phyloP scores from a whole-genome alignment of 2,888 invertebrate species.

The Caenorhabditis uteleia region DNA sequence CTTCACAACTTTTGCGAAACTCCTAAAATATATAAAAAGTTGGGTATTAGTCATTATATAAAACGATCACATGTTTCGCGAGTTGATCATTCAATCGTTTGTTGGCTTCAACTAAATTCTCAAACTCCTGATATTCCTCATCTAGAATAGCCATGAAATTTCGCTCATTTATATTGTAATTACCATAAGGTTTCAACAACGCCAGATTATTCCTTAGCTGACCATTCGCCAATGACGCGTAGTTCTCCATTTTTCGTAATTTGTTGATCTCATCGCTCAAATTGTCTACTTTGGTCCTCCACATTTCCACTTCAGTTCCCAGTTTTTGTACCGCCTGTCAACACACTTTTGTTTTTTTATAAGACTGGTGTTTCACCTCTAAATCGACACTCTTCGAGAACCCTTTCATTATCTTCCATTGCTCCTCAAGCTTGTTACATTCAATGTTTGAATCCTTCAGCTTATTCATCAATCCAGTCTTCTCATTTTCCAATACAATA shows the following conservation, averaged over 20 bases:
- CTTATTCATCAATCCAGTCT: slow-evolving; percentile 14
- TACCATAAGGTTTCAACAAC: slow-evolving; percentile 34
- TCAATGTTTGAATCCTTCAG: slow-evolving; percentile 19
- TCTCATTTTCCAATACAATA: slow-evolving; percentile 21
- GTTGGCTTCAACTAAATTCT: slow-evolving; percentile 18
- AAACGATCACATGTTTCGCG: slow-evolving; percentile 6
- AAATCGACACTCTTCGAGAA: slow-evolving; percentile 15
- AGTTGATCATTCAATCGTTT: slow-evolving; percentile 19
- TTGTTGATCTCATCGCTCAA: slow-evolving; percentile 16
- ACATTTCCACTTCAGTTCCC: slow-evolving; percentile 4
- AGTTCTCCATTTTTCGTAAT: slow-evolving; percentile 23
- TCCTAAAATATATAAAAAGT: slow-evolving; percentile 3
- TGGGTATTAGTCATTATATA: neutral
- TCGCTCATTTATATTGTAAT: neutral
- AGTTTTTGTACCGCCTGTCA: neutral
- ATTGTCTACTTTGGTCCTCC: slow-evolving; percentile 24
- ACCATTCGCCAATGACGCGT: slow-evolving; percentile 25
- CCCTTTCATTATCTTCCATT: slow-evolving; percentile 28
- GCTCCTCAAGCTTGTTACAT: slow-evolving; percentile 20
- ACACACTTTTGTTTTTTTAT: too few relatives aligned
- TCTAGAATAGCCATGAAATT: slow-evolving; percentile 12
- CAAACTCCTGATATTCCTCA: slow-evolving; percentile 35
- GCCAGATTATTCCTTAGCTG: slow-evolving; percentile 24
- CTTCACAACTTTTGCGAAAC: slow-evolving; percentile 9
- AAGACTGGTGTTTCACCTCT: slow-evolving; percentile 4